These are phyloP conservation scores for Chionis minor DNA, from an alignment of 2,113 vertebrate species.

Conservation along the genomic window DNA sequence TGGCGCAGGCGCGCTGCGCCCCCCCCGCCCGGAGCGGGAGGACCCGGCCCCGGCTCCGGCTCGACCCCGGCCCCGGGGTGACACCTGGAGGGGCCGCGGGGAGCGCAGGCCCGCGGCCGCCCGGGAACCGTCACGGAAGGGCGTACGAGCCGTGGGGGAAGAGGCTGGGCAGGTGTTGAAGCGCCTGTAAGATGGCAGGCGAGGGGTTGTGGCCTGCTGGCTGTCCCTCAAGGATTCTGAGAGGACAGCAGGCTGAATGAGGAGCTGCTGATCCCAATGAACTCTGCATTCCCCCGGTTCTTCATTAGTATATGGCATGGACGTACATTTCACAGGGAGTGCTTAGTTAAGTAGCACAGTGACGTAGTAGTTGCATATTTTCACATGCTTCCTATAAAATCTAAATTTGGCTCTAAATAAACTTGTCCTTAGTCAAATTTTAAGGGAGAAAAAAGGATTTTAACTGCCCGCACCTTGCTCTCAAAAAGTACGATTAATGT, in stretches of 20 bases:
- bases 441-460: background rate
- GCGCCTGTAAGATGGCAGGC: background rate
- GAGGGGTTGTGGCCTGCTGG: fast-evolving
- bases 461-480: background rate
- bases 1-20: background rate
- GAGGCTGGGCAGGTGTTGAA: no score
- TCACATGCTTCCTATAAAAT: background rate
- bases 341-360: fast-evolving
- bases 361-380: fast-evolving
- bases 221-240: fast-evolving
- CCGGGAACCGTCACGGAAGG: no score
- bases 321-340: fast-evolving
- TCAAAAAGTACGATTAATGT: fast-evolving
- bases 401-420: background rate
- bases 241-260: fast-evolving
- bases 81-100: no score
- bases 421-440: background rate
- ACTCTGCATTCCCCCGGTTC: fast-evolving
- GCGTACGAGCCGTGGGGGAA: fast-evolving
- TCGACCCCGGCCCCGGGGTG: background rate
- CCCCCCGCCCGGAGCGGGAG: no score
- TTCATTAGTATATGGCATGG: fast-evolving
- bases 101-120: background rate
- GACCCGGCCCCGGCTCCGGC: no score
- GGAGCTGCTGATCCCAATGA: fast-evolving